phyloP scores from a whole-genome alignment of 2,888 invertebrate species.

The Ceriagrion tenellum region DNA sequence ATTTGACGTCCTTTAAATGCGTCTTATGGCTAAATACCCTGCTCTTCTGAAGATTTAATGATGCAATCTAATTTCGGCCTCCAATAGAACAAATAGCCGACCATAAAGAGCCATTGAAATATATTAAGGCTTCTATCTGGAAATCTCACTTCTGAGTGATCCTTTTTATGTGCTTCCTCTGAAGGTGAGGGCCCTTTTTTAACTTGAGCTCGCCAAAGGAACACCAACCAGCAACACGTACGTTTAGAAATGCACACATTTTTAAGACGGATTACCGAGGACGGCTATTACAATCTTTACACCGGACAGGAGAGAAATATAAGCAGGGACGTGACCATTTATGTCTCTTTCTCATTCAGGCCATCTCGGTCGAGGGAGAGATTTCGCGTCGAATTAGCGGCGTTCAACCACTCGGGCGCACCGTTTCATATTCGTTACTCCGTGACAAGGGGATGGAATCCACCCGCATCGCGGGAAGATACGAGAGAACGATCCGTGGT shows the following conservation, averaged over 20 bases:
- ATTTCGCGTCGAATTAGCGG: constrained; percentile 28
- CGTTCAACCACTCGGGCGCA: background rate
- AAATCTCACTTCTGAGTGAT: too few species aligned
- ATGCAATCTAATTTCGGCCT: too few species aligned
- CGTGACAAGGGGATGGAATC: background rate
- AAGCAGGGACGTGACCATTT: background rate
- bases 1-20: too few species aligned
- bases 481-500: background rate
- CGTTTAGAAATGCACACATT: background rate
- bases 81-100: too few species aligned
- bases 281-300: background rate
- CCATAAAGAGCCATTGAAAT: too few species aligned
- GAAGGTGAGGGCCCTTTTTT: background rate
- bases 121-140: too few species aligned
- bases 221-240: background rate
- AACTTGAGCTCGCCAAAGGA: background rate
- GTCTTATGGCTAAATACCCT: too few species aligned
- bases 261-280: background rate
- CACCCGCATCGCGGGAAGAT: background rate
- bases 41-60: too few species aligned
- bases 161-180: background rate
- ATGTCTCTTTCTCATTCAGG: constrained; percentile 14
- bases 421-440: constrained; percentile 17
- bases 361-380: background rate
- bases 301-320: background rate